Evolutionary conservation across 2,113 vertebrate species (phyloP), one percentile per base, ranked within the genome.

Genomic region (Gallinago paraguaiae): DNA sequence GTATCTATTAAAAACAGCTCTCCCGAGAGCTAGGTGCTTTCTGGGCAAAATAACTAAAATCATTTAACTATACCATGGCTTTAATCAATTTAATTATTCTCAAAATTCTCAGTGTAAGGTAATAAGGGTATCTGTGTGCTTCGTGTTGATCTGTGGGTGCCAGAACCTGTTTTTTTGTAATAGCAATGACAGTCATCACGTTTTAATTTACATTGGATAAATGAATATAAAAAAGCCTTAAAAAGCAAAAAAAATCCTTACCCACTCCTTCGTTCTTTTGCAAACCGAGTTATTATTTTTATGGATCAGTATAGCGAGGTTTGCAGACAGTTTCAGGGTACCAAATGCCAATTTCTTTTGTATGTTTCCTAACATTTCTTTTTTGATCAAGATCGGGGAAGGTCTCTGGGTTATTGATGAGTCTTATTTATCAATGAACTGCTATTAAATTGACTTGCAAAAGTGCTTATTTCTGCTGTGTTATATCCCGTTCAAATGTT

Each of bases 171-270:
- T 17, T n/a, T 82, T 82, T 76, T 54, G 23, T 54, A 68, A 57
- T 43, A 76, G n/a, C 51, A 77, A 17, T 59, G 27, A 39, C 64
- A 69, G 35, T 51, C 16, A 35, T 39, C 18, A 6, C 0, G 0
- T 75, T 91, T 82, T 74, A 43, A 89, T 93, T 91, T 72, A 15
- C 68, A 35, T 67, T 63, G 56, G 31, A 54, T 67, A 82, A 86
- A 69, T 41, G 0, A 65, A 70, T 85, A 60, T 51, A 16, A 41
- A 63, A 91, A 91, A 53, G 25, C 2, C 19, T 35, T 18, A 56
- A 67, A 61, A 35, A 8, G n/a, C 31, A 60, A 54, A 88, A 88
- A 88, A 53, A 41, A 20, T 27, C 25, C 35, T 83, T 74, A 3
- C 20, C 18, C 2, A n/a, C 3, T 61, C 39, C 9, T n/a, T 89